Conservation (phyloP, 2,113 vertebrate genomes). For the Rhabdomys dilectus region DNA sequence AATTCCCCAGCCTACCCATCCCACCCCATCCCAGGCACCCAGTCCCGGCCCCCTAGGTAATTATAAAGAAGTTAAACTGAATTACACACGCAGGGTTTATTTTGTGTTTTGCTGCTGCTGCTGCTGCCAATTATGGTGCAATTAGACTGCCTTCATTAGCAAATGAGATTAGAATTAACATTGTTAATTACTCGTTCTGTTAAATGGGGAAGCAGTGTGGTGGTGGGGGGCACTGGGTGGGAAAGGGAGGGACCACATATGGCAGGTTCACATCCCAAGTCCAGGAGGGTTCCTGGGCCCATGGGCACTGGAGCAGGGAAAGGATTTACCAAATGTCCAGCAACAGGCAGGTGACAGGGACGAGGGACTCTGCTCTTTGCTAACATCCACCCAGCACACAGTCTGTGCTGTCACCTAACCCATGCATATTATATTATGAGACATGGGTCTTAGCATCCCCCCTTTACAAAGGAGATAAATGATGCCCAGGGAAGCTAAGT, state of each 20-base stretch:
- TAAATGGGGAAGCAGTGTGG: constrained; percentile 82
- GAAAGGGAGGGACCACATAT: not conserved
- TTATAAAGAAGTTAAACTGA: constrained; percentile 87
- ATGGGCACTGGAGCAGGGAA: not conserved
- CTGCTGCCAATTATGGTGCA: constrained; percentile 88
- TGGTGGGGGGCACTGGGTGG: constrained; percentile 53
- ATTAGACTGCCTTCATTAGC: constrained; percentile 91
- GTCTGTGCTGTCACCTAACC: not conserved
- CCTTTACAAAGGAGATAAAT: not conserved
- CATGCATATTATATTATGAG: too few species aligned
- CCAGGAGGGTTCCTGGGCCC: not conserved
- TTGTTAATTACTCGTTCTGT: constrained; percentile 89
- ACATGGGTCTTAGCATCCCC: not conserved
- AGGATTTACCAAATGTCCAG: not conserved
- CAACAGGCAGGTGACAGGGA: not conserved
- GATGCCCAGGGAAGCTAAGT: not conserved
- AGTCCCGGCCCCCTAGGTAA: constrained; percentile 80
- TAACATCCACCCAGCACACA: not conserved
- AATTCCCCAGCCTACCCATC: not conserved
- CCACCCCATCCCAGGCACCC: not conserved
- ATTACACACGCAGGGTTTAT: constrained; percentile 87
- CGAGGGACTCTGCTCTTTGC: not conserved
- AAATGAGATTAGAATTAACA: constrained; percentile 92
- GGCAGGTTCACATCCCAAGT: not conserved
- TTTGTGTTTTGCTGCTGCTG: constrained; percentile 88